These are phyloP conservation scores for Drosophila mimica DNA, from an alignment of 2,888 invertebrate genomes.

Conservation along the genomic window DNA sequence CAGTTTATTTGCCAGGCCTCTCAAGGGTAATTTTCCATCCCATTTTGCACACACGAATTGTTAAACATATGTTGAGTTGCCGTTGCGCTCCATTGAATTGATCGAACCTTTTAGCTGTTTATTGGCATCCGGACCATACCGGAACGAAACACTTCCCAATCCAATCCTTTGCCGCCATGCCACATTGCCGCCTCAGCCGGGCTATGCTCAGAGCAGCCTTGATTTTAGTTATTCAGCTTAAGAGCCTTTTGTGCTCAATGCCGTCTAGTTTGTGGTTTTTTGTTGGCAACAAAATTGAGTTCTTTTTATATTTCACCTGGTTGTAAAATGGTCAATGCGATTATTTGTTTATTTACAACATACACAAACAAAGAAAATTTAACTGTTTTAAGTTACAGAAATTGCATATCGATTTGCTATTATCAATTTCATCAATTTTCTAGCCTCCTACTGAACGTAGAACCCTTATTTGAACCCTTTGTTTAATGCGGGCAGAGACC, in stretches of 20 bases:
- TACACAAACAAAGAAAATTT: background rate
- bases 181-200: background rate
- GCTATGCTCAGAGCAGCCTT: constrained; percentile 5
- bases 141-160: constrained; percentile 1
- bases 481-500: background rate
- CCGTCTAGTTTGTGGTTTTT: too few species aligned
- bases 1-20: constrained; percentile 5
- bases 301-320: background rate
- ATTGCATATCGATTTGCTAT: background rate
- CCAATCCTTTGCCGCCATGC: background rate
- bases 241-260: background rate
- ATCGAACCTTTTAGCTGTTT: constrained; percentile 49
- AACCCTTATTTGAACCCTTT: background rate
- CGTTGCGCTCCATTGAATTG: constrained; percentile 51
- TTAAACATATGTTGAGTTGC: constrained; percentile 55
- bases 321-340: background rate
- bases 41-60: constrained; percentile 67
- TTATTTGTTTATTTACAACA: background rate
- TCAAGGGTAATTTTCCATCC: constrained; percentile 29
- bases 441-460: background rate
- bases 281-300: background rate
- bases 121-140: constrained; percentile 36
- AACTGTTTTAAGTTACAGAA: background rate
- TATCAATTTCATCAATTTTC: background rate
- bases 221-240: constrained; percentile 3